Base-by-base conservation (phyloP, 1,140 invertebrate species). In the Riptortus pedestris region DNA sequence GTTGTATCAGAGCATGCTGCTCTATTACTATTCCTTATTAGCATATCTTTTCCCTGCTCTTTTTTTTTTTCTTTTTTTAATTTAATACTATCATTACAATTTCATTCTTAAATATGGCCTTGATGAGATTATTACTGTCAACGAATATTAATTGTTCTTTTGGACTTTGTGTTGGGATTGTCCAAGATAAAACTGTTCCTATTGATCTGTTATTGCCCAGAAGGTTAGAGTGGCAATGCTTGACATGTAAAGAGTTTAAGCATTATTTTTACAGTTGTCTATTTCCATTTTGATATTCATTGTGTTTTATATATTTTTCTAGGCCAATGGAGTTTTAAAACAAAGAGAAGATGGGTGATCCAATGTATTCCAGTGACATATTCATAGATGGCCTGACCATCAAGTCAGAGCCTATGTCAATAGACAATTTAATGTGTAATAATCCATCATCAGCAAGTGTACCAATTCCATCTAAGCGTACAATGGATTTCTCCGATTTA, bases 301-400 rank as follows among this genome's bases (percentile, higher is more conserved):
- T 20, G 5, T 51, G 18, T 9, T 9, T 2, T 24, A 33, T 28
- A 16, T 33, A 18, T 18, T 31, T 64, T 59, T 66, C 11, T 43
- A 45, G 33, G 33, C 24, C 43, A 51, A 62, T 28, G 20, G 16
- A 51, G 43, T 55, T 24, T 55, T 55, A 24, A 55, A 26, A 55
- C 51, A 55, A 55, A 55, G 51, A 55, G 14, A 69, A 12, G 64
- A 80, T 80, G 79, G 76, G 74, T 72, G 79, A 80, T 74, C 78
- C 78, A 73, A 65, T 66, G 52, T 80, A 78, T 74, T 75, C 76
- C 70, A 73, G 76, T 73, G 79, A 80, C 70, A 78, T 79, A 74
- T 78, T 79, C 72, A 70, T 79, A 69, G 79, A 80, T 67, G 74
- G 74, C 63, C 71, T 80, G 68, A 73, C 76, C 66, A 77, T 80